Conservation (phyloP, 2,113 vertebrate genomes). For the Axis porcinus region DNA sequence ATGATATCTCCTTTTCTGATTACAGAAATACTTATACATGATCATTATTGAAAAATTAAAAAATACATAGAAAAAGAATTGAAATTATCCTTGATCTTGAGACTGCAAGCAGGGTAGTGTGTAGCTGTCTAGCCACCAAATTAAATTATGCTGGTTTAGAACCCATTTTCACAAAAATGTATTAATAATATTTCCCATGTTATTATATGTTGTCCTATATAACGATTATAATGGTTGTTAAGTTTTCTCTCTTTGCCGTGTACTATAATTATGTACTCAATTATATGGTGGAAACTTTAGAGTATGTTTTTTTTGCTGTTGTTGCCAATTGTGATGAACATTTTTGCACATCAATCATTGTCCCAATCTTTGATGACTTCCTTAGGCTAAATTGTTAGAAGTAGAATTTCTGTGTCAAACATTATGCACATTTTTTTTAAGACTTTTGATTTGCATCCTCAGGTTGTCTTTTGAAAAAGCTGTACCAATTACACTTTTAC, state of each 20-base stretch:
- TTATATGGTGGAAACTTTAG: background rate
- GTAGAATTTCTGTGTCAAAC: background rate
- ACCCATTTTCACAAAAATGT: background rate
- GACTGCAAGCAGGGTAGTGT: background rate
- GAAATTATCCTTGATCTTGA: background rate
- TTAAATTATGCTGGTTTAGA: background rate
- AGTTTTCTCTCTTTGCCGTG: background rate
- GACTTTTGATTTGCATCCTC: background rate
- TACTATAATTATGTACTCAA: background rate
- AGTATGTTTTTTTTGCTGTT: background rate
- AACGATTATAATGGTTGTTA: background rate
- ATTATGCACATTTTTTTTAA: background rate
- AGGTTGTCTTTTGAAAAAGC: background rate
- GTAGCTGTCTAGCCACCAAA: background rate
- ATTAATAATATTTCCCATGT: background rate
- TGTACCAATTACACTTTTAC: background rate
- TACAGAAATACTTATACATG: background rate
- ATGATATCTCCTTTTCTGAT: background rate
- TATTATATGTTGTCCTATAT: background rate
- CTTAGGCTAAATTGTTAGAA: background rate
- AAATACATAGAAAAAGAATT: background rate
- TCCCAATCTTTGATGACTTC: background rate
- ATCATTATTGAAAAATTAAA: background rate
- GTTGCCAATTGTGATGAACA: background rate
- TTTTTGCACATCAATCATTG: background rate